Conservation (phyloP, 2,797 vertebrate species). For the Eulemur rubriventer region DNA sequence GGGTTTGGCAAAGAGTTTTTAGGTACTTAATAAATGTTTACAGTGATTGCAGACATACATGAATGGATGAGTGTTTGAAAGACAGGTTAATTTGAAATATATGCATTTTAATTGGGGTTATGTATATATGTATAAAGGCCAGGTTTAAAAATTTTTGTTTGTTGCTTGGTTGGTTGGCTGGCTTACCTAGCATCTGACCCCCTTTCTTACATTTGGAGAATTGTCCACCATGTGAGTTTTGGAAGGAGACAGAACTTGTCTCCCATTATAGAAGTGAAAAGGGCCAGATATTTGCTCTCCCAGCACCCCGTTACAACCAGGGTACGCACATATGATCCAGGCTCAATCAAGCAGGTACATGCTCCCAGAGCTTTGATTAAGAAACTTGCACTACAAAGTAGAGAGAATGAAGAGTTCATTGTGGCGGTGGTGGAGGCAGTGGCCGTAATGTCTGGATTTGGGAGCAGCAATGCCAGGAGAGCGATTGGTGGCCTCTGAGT, state of each 20-base stretch:
- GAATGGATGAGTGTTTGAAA: background rate
- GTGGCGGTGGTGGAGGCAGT: background rate
- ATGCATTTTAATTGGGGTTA: background rate
- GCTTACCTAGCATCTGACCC: background rate
- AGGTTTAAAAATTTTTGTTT: background rate
- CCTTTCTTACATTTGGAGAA: background rate
- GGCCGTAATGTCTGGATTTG: background rate
- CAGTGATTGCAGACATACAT: background rate
- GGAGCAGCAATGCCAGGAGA: background rate
- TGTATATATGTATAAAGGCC: background rate
- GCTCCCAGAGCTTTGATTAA: slow-evolving; percentile 2
- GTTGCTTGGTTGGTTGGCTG: background rate
- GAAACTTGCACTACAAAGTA: background rate
- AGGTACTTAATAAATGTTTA: background rate
- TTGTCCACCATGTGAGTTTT: background rate
- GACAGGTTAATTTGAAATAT: background rate
- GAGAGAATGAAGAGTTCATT: background rate
- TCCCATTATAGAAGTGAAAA: background rate
- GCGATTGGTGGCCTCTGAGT: background rate
- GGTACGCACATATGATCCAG: background rate
- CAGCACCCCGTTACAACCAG: background rate
- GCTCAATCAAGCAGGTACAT: background rate
- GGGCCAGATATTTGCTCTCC: background rate
- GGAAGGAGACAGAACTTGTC: background rate
- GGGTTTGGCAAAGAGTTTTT: background rate